phyloP scores from a whole-genome alignment of 1,140 invertebrate species.

The Hypothenemus hampei region DNA sequence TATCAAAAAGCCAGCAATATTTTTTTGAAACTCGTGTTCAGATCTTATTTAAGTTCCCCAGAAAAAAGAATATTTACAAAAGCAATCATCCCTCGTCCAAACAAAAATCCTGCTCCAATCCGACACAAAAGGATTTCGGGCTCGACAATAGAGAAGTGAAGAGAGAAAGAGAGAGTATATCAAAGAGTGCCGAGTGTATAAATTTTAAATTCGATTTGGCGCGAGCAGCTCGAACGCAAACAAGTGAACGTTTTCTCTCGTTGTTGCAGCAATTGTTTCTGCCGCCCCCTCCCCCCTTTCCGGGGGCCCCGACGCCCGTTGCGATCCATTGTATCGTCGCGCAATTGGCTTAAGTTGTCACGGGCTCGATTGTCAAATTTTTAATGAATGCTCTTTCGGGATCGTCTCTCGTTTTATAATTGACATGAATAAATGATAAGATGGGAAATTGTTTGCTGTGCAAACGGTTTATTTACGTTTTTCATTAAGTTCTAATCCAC shows the following conservation, averaged over 20 bases:
- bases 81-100: constrained; percentile 38
- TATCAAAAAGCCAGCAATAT: no score
- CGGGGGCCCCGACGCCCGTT: neutral
- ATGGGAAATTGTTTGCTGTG: constrained; percentile 3
- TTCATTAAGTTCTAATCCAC: no score
- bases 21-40: no score
- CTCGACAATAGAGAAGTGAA: no score
- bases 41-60: constrained; percentile 26
- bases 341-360: constrained; percentile 42
- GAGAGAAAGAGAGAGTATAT: no score
- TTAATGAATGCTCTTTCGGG: constrained; percentile 35
- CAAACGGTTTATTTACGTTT: no score
- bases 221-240: constrained; percentile 38
- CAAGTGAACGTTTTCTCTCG: constrained; percentile 25
- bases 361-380: constrained; percentile 32
- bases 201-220: constrained; percentile 43
- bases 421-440: constrained; percentile 22
- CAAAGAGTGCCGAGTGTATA: constrained; percentile 40
- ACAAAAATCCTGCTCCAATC: constrained; percentile 41
- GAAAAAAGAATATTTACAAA: constrained; percentile 40
- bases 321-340: constrained; percentile 32
- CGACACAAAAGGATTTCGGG: constrained; percentile 38
- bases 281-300: no score
- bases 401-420: constrained; percentile 22
- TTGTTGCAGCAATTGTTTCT: constrained; percentile 26